phyloP scores from a whole-genome alignment of 2,888 invertebrate species.

The Selenia dentaria region DNA sequence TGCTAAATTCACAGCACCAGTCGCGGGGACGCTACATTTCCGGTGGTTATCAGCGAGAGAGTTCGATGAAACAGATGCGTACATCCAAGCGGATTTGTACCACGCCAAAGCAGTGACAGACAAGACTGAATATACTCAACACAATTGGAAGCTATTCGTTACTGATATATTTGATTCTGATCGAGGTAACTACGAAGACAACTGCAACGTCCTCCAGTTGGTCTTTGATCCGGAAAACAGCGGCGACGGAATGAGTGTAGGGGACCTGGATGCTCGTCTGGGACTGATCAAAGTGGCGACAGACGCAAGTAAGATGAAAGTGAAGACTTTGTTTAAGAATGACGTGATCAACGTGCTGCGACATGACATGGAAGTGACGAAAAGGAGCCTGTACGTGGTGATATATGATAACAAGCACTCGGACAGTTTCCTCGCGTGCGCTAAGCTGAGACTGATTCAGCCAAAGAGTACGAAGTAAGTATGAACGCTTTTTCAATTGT shows the following conservation, averaged over 20 bases:
- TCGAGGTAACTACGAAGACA: conserved; percentile 87
- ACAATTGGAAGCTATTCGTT: conserved; percentile 95
- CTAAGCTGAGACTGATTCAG: conserved; percentile 89
- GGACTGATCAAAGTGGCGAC: conserved; percentile 90
- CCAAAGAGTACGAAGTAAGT: conserved; percentile 89
- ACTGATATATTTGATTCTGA: conserved; percentile 94
- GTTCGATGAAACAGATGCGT: conserved; percentile 87
- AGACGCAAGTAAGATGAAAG: conserved; percentile 81
- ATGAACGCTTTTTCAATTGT: not conserved
- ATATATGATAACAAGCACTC: conserved; percentile 90
- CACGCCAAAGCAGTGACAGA: conserved; percentile 84
- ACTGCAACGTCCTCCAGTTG: conserved; percentile 93
- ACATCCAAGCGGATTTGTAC: conserved; percentile 91
- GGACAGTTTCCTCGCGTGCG: conserved; percentile 92
- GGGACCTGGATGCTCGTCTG: conserved; percentile 91
- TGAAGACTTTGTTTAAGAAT: conserved; percentile 87
- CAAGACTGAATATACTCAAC: conserved; percentile 86
- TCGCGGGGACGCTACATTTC: conserved; percentile 91
- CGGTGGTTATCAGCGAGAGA: conserved; percentile 79
- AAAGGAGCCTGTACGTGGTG: conserved; percentile 91
- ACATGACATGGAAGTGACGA: conserved; percentile 89
- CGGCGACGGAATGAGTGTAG: conserved; percentile 88
- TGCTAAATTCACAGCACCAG: conserved; percentile 90
- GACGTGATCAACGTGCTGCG: conserved; percentile 88
- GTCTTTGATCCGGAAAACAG: conserved; percentile 93